Conservation (phyloP, 2,797 vertebrate species). For the Chelmon rostratus region DNA sequence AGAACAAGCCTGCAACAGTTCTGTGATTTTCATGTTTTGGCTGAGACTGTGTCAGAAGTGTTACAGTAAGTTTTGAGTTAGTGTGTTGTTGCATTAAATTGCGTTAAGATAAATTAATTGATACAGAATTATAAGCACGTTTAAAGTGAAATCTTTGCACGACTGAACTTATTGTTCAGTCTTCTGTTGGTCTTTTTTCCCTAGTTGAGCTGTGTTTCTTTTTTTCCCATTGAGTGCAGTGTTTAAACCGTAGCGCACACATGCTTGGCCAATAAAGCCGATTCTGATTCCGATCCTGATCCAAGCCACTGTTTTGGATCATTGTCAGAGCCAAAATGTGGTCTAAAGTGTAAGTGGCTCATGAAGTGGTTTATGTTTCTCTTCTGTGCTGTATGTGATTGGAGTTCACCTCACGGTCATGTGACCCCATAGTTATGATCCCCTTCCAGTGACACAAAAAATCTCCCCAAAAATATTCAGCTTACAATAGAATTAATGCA, state of each 20-base stretch:
- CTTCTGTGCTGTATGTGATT: neutral
- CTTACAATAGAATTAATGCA: neutral
- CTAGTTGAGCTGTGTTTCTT: too few species aligned
- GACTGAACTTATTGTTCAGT: too few species aligned
- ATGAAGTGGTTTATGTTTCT: constrained; percentile 2
- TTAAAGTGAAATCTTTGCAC: neutral
- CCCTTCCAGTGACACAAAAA: neutral
- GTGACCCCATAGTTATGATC: neutral
- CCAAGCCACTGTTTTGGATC: neutral
- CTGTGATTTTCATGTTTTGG: neutral
- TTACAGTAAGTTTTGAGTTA: neutral
- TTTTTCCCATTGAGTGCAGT: too few species aligned
- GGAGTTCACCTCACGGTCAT: neutral
- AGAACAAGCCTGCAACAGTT: neutral
- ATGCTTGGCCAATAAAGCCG: too few species aligned
- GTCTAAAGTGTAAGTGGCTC: neutral
- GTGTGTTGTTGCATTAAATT: too few species aligned
- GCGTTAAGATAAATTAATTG: neutral
- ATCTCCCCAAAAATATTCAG: neutral
- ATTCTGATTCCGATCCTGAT: neutral
- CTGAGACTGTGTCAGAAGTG: neutral
- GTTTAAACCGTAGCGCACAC: too few species aligned
- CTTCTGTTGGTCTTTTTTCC: too few species aligned
- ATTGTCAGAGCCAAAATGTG: neutral
- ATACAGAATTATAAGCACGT: neutral